Base-by-base conservation (phyloP, 2,113 vertebrate species). In the Lycaon pictus region DNA sequence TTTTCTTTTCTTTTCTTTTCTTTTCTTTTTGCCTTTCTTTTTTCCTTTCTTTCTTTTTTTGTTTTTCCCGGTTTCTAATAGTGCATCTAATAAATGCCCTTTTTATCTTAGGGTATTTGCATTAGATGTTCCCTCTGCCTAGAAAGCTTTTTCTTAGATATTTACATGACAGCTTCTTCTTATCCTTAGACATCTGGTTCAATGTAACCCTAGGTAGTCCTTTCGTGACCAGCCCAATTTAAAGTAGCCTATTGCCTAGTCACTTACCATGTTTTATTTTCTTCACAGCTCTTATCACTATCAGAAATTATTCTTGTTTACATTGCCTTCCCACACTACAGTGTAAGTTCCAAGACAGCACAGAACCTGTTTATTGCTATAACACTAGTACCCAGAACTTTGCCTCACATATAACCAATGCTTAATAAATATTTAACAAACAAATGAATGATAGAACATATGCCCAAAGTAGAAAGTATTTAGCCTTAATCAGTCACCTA, bases 351-450 rank as follows among this genome's bases (percentile, higher is more conserved):
- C 29, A 58, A 22, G 58, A 84, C 35, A 90, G n/a, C 35, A 67
- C 35, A 19, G 12, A 43, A 27, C 11, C 43, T 74, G 29, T 69
- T 58, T 43, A 77, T 29, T 53, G 37, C 15, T 85, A 5, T 25
- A 67, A 60, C 48, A 43, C 71, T 60, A 80, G 63, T 37, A 77
- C 13, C 3, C 62, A 91, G 53, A 95, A 79, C 12, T 71, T 32
- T 80, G 81, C 25, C 19, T 51, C 29, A 35, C 9, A 74, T 74
- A 56, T 16, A 90, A n/a, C 0, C 82, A 65, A 88, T 82, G 15
- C 71, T 77, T 95, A 77, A 77, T 48, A 83, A 13, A 83, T 22
- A 77, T 22, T 95, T 86, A 56, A 91, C 60, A 48, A 93, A 62
- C 62, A 90, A 65, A 48, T 35, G 11, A 85, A 35, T 17, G 16